phyloP scores from a whole-genome alignment of 2,113 vertebrate species.

The Elephantulus edwardii region DNA sequence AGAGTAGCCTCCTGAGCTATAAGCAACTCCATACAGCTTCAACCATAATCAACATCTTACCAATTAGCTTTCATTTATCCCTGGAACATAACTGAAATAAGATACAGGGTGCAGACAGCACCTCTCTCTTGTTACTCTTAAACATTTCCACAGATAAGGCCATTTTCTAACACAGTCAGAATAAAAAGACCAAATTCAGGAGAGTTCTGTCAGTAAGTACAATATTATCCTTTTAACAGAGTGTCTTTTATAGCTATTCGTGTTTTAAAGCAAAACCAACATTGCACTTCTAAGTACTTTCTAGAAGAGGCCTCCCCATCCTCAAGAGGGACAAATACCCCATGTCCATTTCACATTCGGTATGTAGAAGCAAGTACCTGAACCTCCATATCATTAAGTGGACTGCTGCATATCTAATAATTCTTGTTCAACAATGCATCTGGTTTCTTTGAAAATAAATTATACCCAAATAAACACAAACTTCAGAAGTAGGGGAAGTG shows the following conservation, averaged over 20 bases:
- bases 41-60: neutral
- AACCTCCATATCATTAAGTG: conserved; percentile 11
- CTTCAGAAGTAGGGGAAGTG: neutral
- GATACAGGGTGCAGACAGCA: neutral
- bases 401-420: neutral
- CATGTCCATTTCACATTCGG: neutral
- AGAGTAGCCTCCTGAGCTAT: neutral
- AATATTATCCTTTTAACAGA: neutral
- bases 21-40: neutral
- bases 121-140: neutral
- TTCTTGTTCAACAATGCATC: neutral
- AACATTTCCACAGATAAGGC: neutral
- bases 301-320: too few relatives aligned
- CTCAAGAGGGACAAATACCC: neutral
- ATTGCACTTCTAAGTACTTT: conserved; percentile 11
- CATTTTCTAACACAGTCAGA: neutral
- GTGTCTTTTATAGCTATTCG: neutral
- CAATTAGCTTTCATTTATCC: neutral
- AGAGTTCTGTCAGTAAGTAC: neutral
- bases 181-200: neutral
- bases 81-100: conserved; percentile 11
- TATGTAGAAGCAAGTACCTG: neutral
- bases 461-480: neutral
- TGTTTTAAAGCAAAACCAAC: conserved; percentile 30
- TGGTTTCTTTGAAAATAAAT: conserved; percentile 13